Evolutionary conservation across 2,888 invertebrate genomes (phyloP).

Genomic region (Eubasilissa splendida): DNA sequence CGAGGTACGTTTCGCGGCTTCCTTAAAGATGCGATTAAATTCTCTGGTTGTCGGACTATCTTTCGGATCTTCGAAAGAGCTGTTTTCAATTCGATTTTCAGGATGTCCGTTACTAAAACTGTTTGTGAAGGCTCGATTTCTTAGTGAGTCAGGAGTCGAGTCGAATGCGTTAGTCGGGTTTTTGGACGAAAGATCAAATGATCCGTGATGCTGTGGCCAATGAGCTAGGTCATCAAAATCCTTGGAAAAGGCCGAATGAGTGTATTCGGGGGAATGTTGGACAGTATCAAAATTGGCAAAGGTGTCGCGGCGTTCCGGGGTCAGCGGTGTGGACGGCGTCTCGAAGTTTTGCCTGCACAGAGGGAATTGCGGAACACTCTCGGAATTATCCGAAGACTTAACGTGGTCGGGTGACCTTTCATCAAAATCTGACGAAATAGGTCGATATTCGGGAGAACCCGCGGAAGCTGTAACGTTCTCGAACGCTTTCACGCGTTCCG

Average conservation of each 20-base stretch:
- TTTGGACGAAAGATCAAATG: not conserved
- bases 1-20: conserved; percentile 32
- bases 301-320: conserved; percentile 17
- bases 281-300: conserved; percentile 15
- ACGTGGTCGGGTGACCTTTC: conserved; percentile 33
- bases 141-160: not conserved
- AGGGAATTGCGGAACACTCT: conserved; percentile 4
- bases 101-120: conserved; percentile 10
- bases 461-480: conserved; percentile 36
- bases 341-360: not conserved
- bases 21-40: conserved; percentile 51
- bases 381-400: conserved; percentile 30
- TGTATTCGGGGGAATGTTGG: not conserved
- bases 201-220: conserved; percentile 17
- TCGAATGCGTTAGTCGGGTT: not conserved
- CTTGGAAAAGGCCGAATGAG: not conserved
- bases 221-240: conserved; percentile 8
- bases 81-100: conserved; percentile 2
- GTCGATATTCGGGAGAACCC: conserved; percentile 44
- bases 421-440: conserved; percentile 9
- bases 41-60: conserved; percentile 51
- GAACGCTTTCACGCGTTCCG: conserved; percentile 37
- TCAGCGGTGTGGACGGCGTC: conserved; percentile 14
- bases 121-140: conserved; percentile 16
- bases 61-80: conserved; percentile 40